Evolutionary conservation across 2,888 invertebrate genomes (phyloP).

Genomic region (Calliphora vomitoria): DNA sequence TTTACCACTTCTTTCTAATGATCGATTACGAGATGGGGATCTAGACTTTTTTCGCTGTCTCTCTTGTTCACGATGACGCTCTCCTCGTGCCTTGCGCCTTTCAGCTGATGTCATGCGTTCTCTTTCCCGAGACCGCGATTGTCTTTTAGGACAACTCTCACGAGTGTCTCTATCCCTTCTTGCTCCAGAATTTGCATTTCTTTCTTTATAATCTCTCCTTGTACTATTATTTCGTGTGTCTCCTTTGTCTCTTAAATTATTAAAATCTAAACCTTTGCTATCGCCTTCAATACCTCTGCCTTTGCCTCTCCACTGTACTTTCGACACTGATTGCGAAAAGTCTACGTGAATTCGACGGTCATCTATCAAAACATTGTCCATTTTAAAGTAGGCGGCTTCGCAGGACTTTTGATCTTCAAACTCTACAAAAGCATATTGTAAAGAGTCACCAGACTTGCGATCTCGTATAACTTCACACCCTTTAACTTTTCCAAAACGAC

Average conservation of each 20-base stretch:
- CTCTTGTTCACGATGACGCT: conserved; percentile 77
- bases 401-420: conserved; percentile 96
- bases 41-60: conserved; percentile 48
- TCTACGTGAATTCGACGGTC: conserved; percentile 99
- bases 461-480: conserved; percentile 98
- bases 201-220: conserved; percentile 5
- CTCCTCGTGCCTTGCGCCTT: conserved; percentile 77
- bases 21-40: conserved; percentile 53
- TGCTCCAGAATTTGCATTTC: background rate
- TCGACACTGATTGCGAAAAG: conserved; percentile 99
- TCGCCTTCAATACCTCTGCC: conserved; percentile 88
- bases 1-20: conserved; percentile 23
- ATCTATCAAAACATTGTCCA: conserved; percentile 99
- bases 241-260: conserved; percentile 76
- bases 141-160: background rate
- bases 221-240: background rate
- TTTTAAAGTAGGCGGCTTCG: conserved; percentile 99
- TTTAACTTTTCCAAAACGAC: conserved; percentile 96
- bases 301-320: conserved; percentile 95
- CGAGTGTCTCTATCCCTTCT: conserved; percentile 25
- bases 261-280: conserved; percentile 79
- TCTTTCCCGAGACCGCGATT: conserved; percentile 34
- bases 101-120: conserved; percentile 74
- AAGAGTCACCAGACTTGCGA: conserved; percentile 94
- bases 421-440: conserved; percentile 99